Base-by-base conservation (phyloP, 1,140 invertebrate species). In the Nasonia giraulti region DNA sequence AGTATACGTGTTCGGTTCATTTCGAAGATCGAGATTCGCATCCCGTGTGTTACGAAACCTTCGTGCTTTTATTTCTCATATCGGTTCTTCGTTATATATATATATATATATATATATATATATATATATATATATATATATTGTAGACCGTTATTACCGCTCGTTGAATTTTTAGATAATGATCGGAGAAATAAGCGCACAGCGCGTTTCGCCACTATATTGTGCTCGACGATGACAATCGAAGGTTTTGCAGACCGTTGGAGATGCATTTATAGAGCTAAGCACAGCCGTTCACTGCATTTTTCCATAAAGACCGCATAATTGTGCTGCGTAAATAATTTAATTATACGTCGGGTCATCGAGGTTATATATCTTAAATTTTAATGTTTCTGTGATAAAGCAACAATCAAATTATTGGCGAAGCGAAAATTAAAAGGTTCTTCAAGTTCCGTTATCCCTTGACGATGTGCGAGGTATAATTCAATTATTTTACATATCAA, bases 401-500 rank as follows among this genome's bases (percentile, higher is more conserved):
- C 17, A 66, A 66, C 47, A 66, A 62, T 62, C 50, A 79, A 66
- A 66, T 66, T 37, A 40, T 17, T 77, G 8, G 2, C 20, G 17
- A 71, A 37, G 37, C 14, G 4, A 78, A 78, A 27, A 11, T 71
- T 10, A 71, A 27, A 71, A 17, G 10, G n/a, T 20, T 66, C 27
- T 66, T 68, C 27, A 23, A 31, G 31, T 71, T 11, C 31, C 12
- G 23, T 71, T 71, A 27, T 71, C 8, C 12, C 75, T 77, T 50
- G 20, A 50, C 31, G 75, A 50, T 17, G 14, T 77, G 27, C 27
- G 7, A 77, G 23, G 75, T 77, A 77, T 77, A 50, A 77, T 77
- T 77, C 20, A 77, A 77, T 77, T 77, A 77, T 77, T 77, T 77
- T 50, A 77, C 75, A 77, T 77, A n/a, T n/a, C n/a, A n/a, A n/a